Evolutionary conservation across 2,113 vertebrate genomes (phyloP).

Genomic region (Semicossyphus pulcher): DNA sequence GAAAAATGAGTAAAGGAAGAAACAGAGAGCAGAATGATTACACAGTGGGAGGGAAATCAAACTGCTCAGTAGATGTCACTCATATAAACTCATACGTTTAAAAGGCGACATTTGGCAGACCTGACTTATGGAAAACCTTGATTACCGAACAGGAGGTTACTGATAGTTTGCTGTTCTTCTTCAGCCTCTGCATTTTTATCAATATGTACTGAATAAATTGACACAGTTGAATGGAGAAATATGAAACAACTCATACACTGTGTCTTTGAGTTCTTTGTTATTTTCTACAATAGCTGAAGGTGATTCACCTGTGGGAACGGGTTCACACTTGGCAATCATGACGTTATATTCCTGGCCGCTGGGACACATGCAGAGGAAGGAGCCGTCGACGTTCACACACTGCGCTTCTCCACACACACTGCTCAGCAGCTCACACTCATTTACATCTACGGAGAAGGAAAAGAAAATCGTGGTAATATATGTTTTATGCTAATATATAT

Average conservation of each 20-base stretch:
- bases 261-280: background rate
- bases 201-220: background rate
- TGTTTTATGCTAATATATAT: no score
- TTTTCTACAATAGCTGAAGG: no score
- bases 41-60: background rate
- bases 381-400: conserved; percentile 93
- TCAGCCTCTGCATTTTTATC: background rate
- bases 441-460: conserved; percentile 86
- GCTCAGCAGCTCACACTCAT: conserved; percentile 94
- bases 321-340: conserved; percentile 91
- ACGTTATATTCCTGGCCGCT: conserved; percentile 90
- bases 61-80: background rate
- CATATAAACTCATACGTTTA: background rate
- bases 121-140: background rate
- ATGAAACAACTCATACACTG: background rate
- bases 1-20: background rate
- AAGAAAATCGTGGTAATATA: background rate
- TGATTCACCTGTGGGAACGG: conserved; percentile 84
- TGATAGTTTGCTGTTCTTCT: no score
- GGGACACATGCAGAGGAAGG: conserved; percentile 91
- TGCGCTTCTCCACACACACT: conserved; percentile 93
- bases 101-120: no score
- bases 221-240: background rate
- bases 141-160: no score
- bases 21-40: background rate